Evolutionary conservation across 2,797 vertebrate genomes (phyloP).

Genomic region (Sebastes kiyomatsui): DNA sequence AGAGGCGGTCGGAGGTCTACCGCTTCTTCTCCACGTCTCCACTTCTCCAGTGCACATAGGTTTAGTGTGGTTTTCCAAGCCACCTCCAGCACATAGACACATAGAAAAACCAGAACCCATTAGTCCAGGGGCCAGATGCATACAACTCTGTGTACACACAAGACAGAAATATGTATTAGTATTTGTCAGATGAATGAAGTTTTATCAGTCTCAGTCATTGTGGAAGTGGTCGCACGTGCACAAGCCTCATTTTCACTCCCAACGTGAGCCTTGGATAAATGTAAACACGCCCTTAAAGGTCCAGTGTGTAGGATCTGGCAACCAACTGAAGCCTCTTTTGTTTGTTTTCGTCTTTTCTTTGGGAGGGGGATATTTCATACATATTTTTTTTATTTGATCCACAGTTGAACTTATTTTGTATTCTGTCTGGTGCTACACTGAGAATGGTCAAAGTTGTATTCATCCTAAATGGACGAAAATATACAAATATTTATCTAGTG

Average conservation of each 20-base stretch:
- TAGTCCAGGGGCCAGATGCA: neutral
- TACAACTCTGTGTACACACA: neutral
- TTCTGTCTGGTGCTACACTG: slow-evolving; percentile 75
- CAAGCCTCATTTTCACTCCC: neutral
- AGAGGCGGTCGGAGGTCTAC: neutral
- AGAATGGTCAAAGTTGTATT: slow-evolving; percentile 56
- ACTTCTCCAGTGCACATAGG: neutral
- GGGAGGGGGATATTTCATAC: slow-evolving; percentile 9
- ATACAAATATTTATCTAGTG: neutral
- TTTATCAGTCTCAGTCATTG: neutral
- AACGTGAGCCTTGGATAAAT: neutral
- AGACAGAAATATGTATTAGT: neutral
- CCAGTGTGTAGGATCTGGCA: no score
- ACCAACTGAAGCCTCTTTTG: no score
- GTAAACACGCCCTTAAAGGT: no score
- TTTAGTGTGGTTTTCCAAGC: neutral
- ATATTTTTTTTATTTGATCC: slow-evolving; percentile 3
- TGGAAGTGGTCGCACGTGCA: neutral
- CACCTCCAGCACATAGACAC: no score
- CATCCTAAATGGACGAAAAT: slow-evolving; percentile 34
- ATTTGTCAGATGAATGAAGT: neutral
- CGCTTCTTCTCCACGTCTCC: no score
- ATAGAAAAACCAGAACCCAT: neutral
- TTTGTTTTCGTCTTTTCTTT: neutral
- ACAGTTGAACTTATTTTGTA: slow-evolving; percentile 58